A percentile compares a stretch with the other conserved stretches of the same genome.
Evolutionary conservation across 2,888 invertebrate genomes (phyloP).

Genomic region (Lasioglossum calceatum): DNA sequence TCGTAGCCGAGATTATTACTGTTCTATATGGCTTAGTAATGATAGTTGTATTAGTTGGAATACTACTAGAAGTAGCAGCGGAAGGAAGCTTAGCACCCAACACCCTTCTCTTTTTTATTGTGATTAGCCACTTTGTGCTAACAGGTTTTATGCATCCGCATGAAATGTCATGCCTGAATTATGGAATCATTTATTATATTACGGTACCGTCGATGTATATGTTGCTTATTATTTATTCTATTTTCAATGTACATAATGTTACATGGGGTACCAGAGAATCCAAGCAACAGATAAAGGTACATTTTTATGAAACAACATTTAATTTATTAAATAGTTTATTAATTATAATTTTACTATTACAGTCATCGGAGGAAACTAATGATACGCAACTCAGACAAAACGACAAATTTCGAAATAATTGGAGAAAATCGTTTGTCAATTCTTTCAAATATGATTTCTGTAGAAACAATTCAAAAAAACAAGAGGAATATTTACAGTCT

Average conservation of each 20-base stretch:
- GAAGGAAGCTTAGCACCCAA: constrained; percentile 94
- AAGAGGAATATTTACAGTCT: constrained; percentile 83
- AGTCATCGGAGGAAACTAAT: constrained; percentile 6
- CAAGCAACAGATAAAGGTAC: constrained; percentile 75
- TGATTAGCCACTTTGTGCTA: constrained; percentile 87
- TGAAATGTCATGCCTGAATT: constrained; percentile 91
- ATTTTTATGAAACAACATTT: neutral
- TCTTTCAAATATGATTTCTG: constrained; percentile 86
- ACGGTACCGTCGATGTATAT: constrained; percentile 98
- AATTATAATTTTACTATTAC: constrained; percentile 5
- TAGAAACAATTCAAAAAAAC: constrained; percentile 84
- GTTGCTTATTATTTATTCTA: constrained; percentile 95
- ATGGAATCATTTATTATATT: constrained; percentile 93
- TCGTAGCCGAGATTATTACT: constrained; percentile 91
- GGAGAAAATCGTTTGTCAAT: constrained; percentile 85
- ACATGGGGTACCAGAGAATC: constrained; percentile 97
- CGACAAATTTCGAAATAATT: constrained; percentile 75
- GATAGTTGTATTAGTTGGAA: constrained; percentile 94
- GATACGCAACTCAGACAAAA: neutral
- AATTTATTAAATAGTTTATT: neutral
- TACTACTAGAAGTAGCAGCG: constrained; percentile 90
- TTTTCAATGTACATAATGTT: constrained; percentile 97
- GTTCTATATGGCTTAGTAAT: constrained; percentile 93
- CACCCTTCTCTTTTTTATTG: constrained; percentile 92
- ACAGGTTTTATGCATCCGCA: constrained; percentile 90